Conservation (phyloP, 2,888 invertebrate genomes). For the Theretra japonica region DNA sequence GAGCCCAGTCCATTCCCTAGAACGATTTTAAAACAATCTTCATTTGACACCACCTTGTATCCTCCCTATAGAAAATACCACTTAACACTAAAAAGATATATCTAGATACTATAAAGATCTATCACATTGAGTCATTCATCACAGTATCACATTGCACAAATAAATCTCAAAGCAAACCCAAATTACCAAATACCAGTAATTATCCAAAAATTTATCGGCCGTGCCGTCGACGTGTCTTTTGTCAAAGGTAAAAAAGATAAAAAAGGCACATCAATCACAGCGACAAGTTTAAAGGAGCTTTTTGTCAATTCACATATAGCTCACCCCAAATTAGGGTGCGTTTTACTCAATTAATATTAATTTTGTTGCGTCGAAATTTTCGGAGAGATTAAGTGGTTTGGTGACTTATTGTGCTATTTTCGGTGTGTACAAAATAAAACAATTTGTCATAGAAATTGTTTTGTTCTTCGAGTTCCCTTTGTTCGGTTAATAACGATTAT, state of each 20-base stretch:
- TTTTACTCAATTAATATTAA: conserved; percentile 60
- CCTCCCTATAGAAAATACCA: background rate
- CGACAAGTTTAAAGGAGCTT: conserved; percentile 62
- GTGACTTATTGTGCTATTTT: conserved; percentile 62
- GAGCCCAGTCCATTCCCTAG: too few species aligned
- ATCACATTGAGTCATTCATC: conserved; percentile 12
- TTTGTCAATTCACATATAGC: conserved; percentile 42
- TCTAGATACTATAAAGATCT: too few species aligned
- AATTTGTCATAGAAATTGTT: conserved; percentile 68
- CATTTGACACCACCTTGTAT: too few species aligned
- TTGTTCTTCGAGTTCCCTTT: conserved; percentile 39
- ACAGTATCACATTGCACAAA: conserved; percentile 45
- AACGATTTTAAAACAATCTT: too few species aligned
- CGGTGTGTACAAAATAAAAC: conserved; percentile 51
- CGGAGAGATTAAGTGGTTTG: conserved; percentile 63
- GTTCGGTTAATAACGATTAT: conserved; percentile 8
- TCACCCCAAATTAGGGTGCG: conserved; percentile 53
- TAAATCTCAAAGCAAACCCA: conserved; percentile 69
- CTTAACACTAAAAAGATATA: too few species aligned
- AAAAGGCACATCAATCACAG: conserved; percentile 70
- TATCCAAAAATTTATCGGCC: conserved; percentile 76
- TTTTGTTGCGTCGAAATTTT: conserved; percentile 67
- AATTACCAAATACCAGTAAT: conserved; percentile 79
- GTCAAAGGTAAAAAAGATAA: conserved; percentile 38
- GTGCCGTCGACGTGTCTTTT: conserved; percentile 47